phyloP scores from a whole-genome alignment of 2,888 invertebrate species.

The Xanthostigma xanthostigma region DNA sequence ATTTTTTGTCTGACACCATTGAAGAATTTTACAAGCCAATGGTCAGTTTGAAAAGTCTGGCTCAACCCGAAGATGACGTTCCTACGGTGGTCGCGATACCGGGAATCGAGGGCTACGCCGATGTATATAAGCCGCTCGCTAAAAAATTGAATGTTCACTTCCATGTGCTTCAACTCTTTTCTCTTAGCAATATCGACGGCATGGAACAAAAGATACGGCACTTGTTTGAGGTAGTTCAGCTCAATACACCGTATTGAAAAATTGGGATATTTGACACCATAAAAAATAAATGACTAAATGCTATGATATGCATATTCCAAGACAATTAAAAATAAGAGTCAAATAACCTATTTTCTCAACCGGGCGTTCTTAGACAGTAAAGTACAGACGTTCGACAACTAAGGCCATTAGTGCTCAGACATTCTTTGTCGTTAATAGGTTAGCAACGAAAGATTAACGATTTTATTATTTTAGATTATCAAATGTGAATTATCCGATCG shows the following conservation, averaged over 20 bases:
- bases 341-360: no score
- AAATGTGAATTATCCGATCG: no score
- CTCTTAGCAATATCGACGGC: constrained; percentile 29
- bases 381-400: no score
- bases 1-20: constrained; percentile 20
- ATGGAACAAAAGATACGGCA: constrained; percentile 35
- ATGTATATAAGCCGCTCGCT: constrained; percentile 35
- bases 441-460: no score
- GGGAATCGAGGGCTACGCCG: constrained; percentile 50
- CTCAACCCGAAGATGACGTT: constrained; percentile 7
- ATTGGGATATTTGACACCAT: no score
- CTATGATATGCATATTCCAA: no score
- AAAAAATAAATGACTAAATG: no score
- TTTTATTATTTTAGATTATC: no score
- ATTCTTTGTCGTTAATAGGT: no score
- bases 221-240: constrained; percentile 33
- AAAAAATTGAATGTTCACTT: constrained; percentile 34
- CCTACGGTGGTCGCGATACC: constrained; percentile 44
- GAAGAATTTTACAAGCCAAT: constrained; percentile 33
- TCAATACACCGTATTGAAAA: background rate
- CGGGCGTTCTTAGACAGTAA: no score
- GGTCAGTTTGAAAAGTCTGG: constrained; percentile 28
- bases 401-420: no score
- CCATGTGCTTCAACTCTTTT: constrained; percentile 38
- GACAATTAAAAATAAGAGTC: no score